These are phyloP conservation scores for Margarornis squamiger DNA, from an alignment of 2,797 vertebrate species.

Conservation along the genomic window DNA sequence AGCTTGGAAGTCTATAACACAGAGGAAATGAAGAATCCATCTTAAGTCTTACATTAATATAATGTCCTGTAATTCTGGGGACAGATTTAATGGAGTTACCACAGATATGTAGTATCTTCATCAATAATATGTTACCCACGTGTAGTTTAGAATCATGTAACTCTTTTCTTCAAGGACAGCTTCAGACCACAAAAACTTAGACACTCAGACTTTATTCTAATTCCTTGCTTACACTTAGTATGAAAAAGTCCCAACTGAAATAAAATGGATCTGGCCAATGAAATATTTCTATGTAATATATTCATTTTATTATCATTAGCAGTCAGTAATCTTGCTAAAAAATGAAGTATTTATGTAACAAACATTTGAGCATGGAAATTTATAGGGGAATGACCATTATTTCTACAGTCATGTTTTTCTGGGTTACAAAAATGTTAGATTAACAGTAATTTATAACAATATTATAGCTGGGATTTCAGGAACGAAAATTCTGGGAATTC, in stretches of 20 bases:
- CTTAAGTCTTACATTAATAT: background rate
- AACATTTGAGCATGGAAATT: background rate
- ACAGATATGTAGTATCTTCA: background rate
- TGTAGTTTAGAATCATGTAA: background rate
- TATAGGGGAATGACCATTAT: background rate
- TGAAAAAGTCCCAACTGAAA: background rate
- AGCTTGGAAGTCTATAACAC: background rate
- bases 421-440: background rate
- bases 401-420: background rate
- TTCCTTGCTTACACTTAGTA: background rate
- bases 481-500: background rate
- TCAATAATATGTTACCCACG: accelerated
- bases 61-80: background rate
- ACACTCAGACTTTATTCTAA: background rate
- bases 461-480: background rate
- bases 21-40: background rate
- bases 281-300: background rate
- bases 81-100: background rate
- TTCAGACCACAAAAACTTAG: background rate
- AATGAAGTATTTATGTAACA: background rate
- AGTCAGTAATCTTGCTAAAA: background rate
- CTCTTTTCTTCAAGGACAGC: background rate
- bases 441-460: background rate
- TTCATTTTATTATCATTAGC: background rate
- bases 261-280: background rate